phyloP scores from a whole-genome alignment of 2,888 invertebrate genomes.

The Oxytorus armatus region DNA sequence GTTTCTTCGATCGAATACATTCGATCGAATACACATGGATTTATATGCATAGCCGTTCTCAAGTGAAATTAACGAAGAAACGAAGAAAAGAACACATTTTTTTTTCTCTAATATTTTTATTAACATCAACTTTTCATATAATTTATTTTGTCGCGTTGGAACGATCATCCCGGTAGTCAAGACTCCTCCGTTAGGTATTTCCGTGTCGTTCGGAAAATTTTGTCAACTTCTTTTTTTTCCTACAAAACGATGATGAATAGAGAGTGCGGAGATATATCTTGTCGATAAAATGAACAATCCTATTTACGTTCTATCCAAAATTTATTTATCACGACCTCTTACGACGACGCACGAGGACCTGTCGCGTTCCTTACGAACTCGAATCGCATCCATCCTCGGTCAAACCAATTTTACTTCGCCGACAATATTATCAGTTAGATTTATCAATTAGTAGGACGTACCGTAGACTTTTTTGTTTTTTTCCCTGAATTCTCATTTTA shows the following conservation, averaged over 20 bases:
- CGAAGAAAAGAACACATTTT: no score
- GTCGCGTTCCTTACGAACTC: no score
- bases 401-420: background rate
- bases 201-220: background rate
- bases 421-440: background rate
- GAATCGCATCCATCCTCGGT: background rate
- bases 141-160: slow-evolving; percentile 23
- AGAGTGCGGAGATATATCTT: background rate
- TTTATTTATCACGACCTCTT: background rate
- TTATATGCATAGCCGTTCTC: background rate
- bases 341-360: background rate
- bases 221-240: background rate
- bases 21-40: slow-evolving; percentile 16
- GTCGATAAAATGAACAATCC: background rate
- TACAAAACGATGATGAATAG: no score
- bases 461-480: no score
- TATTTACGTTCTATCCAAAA: background rate
- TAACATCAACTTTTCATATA: background rate
- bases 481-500: no score
- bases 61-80: no score
- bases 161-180: slow-evolving; percentile 33
- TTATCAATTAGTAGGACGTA: no score
- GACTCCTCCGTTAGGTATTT: slow-evolving; percentile 1
- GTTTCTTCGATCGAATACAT: slow-evolving; percentile 62
- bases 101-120: no score